Evolutionary conservation across 1,140 invertebrate species (phyloP).

Genomic region (Trachelipus rathkii): DNA sequence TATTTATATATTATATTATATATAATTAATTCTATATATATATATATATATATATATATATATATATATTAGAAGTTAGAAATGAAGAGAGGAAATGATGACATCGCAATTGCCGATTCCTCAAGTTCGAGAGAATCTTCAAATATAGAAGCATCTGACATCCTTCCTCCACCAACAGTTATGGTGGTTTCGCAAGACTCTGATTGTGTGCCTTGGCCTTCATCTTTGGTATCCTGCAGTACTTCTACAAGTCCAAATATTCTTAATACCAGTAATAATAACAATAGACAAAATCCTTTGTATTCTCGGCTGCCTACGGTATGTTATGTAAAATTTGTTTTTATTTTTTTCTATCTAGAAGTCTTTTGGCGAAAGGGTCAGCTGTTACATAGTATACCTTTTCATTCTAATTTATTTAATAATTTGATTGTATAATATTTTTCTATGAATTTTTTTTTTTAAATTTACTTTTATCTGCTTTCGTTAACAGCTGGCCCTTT

Average conservation of each 20-base stretch:
- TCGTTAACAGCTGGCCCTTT: not conserved
- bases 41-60: no score
- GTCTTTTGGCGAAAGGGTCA: not conserved
- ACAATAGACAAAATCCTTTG: not conserved
- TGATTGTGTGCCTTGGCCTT: not conserved
- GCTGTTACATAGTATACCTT: not conserved
- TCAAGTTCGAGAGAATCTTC: not conserved
- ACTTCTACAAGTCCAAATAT: not conserved
- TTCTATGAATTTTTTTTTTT: not conserved
- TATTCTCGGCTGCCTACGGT: not conserved
- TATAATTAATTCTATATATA: no score
- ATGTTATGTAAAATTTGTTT: not conserved
- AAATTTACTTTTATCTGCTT: not conserved
- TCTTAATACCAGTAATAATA: not conserved
- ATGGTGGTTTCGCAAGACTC: not conserved
- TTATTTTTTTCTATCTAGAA: not conserved
- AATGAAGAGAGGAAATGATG: not conserved
- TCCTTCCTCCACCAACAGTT: not conserved
- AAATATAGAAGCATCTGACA: not conserved
- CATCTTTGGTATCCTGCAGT: not conserved
- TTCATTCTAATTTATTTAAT: not conserved
- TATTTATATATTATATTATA: no score
- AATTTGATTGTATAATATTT: not conserved
- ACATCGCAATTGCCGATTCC: not conserved
- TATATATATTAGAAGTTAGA: not conserved